Conservation (phyloP, 2,888 invertebrate species). For the Acronicta alni region DNA sequence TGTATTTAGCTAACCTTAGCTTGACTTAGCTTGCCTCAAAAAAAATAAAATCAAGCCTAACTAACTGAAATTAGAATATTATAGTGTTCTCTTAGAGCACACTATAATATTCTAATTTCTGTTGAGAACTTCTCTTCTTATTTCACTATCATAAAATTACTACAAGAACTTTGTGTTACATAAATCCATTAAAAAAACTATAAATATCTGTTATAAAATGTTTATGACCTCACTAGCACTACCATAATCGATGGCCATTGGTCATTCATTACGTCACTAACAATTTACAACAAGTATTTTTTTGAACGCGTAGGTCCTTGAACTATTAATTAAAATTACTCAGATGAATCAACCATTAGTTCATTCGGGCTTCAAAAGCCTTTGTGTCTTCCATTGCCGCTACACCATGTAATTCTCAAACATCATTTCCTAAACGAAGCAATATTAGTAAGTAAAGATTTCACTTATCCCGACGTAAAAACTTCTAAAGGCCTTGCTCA, state of each 20-base stretch:
- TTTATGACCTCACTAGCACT: constrained; percentile 35
- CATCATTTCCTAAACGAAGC: constrained; percentile 47
- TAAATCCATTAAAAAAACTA: too few species aligned
- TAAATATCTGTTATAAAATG: constrained; percentile 28
- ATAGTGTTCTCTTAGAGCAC: too few species aligned
- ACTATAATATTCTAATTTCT: too few species aligned
- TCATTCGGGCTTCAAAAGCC: constrained; percentile 45
- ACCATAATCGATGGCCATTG: constrained; percentile 15
- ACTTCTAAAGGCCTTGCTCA: constrained; percentile 56
- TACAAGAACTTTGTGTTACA: too few species aligned
- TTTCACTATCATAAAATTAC: too few species aligned
- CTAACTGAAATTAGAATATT: too few species aligned
- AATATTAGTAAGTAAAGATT: constrained; percentile 60
- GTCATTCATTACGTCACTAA: constrained; percentile 54
- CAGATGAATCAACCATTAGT: constrained; percentile 50
- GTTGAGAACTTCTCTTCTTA: too few species aligned
- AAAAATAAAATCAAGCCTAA: too few species aligned
- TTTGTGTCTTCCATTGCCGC: constrained; percentile 44
- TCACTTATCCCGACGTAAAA: constrained; percentile 55
- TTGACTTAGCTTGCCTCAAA: too few species aligned
- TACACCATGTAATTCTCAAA: constrained; percentile 45
- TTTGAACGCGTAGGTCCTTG: constrained; percentile 53
- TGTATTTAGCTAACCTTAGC: too few species aligned
- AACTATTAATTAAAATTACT: constrained; percentile 46
- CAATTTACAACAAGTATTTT: constrained; percentile 38